Conservation (phyloP, 2,797 vertebrate species). For the Cyclopterus lumpus region DNA sequence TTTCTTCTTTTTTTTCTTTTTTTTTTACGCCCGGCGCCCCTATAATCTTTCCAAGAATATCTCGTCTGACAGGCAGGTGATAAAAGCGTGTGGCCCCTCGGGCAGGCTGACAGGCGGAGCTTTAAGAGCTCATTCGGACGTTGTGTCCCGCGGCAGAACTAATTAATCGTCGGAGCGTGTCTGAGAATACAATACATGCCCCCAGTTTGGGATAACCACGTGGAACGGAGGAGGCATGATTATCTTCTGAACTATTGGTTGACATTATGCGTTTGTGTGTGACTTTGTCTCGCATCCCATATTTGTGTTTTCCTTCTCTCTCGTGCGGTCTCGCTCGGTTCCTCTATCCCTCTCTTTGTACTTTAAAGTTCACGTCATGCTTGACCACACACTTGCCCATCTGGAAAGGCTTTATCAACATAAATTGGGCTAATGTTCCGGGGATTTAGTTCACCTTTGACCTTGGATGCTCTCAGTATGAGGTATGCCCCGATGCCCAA, state of each 20-base stretch:
- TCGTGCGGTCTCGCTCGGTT: constrained; percentile 7
- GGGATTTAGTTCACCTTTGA: constrained; percentile 30
- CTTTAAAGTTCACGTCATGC: constrained; percentile 1
- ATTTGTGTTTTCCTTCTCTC: constrained; percentile 34
- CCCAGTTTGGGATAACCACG: constrained; percentile 28
- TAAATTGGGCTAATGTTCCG: constrained; percentile 3
- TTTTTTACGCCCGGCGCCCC: not conserved
- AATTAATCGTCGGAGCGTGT: constrained; percentile 59
- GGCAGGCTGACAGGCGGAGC: constrained; percentile 27
- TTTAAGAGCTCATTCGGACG: constrained; percentile 44
- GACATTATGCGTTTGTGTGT: constrained; percentile 38
- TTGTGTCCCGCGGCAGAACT: constrained; percentile 37
- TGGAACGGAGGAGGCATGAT: constrained; percentile 47
- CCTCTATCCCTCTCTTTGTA: constrained; percentile 3
- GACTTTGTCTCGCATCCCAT: constrained; percentile 19
- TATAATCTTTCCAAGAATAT: constrained; percentile 9
- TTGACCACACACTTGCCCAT: constrained; percentile 11
- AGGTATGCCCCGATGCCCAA: constrained; percentile 7
- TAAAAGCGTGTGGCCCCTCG: constrained; percentile 30
- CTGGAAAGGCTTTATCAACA: constrained; percentile 16
- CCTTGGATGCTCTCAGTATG: constrained; percentile 13
- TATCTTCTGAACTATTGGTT: constrained; percentile 44
- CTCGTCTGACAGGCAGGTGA: constrained; percentile 39
- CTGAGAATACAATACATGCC: constrained; percentile 28
- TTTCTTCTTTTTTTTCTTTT: too few species aligned